phyloP scores from a whole-genome alignment of 1,140 invertebrate species.

The Drosophila bifasciata region DNA sequence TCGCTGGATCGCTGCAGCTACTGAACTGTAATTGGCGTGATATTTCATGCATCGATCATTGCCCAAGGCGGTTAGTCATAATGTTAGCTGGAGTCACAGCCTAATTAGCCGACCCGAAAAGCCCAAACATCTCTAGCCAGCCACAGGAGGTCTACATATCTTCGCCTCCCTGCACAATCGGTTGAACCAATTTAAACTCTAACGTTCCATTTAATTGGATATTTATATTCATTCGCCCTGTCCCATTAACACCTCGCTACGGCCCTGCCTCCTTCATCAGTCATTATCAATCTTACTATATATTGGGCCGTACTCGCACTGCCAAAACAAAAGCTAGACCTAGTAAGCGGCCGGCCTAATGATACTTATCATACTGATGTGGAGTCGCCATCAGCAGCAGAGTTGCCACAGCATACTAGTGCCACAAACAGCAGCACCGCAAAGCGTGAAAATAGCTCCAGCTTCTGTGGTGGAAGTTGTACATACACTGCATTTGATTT shows the following conservation, averaged over 20 bases:
- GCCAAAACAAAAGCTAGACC: constrained; percentile 23
- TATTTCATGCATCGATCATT: constrained; percentile 71
- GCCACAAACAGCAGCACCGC: not conserved
- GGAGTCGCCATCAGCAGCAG: constrained; percentile 34
- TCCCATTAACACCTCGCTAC: constrained; percentile 33
- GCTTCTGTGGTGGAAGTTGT: no score
- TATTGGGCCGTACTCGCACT: constrained; percentile 1
- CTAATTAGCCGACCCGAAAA: constrained; percentile 43
- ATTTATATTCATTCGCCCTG: constrained; percentile 50
- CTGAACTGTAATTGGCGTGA: constrained; percentile 69
- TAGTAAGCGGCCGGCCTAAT: constrained; percentile 41
- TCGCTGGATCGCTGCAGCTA: constrained; percentile 21
- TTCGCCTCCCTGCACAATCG: not conserved
- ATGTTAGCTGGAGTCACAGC: constrained; percentile 25
- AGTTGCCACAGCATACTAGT: no score
- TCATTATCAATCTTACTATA: constrained; percentile 47
- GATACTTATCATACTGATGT: constrained; percentile 72
- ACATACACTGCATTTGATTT: no score
- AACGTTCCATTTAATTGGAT: constrained; percentile 41
- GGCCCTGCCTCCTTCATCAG: constrained; percentile 32
- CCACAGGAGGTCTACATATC: constrained; percentile 5
- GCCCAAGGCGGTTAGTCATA: constrained; percentile 52
- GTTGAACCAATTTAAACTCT: constrained; percentile 41
- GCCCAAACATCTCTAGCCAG: constrained; percentile 29
- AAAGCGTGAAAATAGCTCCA: no score